Conservation (phyloP, 2,797 vertebrate genomes). For the Ptychadena robeensis region DNA sequence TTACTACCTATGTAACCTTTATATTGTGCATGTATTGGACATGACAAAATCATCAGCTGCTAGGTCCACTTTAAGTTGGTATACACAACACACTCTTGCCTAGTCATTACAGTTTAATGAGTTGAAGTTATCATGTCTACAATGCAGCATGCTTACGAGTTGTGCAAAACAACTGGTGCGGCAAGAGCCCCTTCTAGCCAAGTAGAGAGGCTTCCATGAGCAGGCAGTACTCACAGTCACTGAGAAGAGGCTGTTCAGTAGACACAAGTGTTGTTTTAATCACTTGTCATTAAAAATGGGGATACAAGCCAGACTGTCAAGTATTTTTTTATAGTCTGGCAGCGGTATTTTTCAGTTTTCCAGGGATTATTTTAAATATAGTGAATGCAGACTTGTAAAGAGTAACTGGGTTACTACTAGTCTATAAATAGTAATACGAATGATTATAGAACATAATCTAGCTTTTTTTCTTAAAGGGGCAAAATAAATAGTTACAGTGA, state of each 20-base stretch:
- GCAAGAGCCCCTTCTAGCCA: conserved; percentile 4
- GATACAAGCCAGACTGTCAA: conserved; percentile 54
- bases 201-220: conserved; percentile 33
- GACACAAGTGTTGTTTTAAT: conserved; percentile 54
- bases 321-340: conserved; percentile 46
- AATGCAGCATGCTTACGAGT: background rate
- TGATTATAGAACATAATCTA: too few relatives aligned
- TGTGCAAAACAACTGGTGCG: conserved; percentile 5
- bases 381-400: background rate
- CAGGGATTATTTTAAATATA: background rate
- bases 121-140: background rate
- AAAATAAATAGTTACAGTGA: background rate
- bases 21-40: too few relatives aligned
- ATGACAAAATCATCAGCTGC: background rate
- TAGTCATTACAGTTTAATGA: background rate
- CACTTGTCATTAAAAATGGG: conserved; percentile 53
- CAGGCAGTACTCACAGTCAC: conserved; percentile 23
- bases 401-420: background rate
- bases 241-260: conserved; percentile 49
- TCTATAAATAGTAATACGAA: background rate
- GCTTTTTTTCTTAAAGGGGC: too few relatives aligned
- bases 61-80: background rate
- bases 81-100: background rate
- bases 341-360: conserved; percentile 2
- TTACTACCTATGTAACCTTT: too few relatives aligned